Conservation (phyloP, 1,140 invertebrate species). For the Drosophila eugracilis region DNA sequence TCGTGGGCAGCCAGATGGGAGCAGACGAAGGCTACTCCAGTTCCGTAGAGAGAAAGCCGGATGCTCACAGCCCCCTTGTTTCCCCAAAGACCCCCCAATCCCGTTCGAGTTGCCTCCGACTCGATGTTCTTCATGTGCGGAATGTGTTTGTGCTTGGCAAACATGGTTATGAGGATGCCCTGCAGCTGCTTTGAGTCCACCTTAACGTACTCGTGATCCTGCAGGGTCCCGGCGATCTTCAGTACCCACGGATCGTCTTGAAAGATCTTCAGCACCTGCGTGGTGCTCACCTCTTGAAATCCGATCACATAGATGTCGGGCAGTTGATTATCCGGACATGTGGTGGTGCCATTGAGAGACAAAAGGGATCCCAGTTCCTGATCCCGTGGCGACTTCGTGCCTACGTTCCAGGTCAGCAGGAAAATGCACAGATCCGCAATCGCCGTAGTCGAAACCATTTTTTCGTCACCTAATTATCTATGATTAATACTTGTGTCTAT, state of each 20-base stretch:
- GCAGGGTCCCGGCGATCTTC: constrained; percentile 86
- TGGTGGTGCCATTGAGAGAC: constrained; percentile 87
- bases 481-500: constrained; percentile 47
- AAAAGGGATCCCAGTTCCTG: constrained; percentile 89
- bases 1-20: constrained; percentile 95
- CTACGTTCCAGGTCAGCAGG: constrained; percentile 94
- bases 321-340: constrained; percentile 86
- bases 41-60: constrained; percentile 93
- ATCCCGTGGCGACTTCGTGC: constrained; percentile 88
- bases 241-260: constrained; percentile 94
- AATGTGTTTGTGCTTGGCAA: constrained; percentile 91
- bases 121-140: constrained; percentile 92
- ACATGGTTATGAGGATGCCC: constrained; percentile 92
- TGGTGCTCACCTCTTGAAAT: constrained; percentile 94
- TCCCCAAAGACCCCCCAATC: constrained; percentile 94
- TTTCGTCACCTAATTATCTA: constrained; percentile 50
- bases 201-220: constrained; percentile 90
- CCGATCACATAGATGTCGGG: constrained; percentile 94
- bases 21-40: constrained; percentile 94
- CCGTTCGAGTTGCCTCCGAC: constrained; percentile 93
- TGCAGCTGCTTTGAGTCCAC: constrained; percentile 91
- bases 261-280: constrained; percentile 90
- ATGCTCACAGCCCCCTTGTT: constrained; percentile 95
- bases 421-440: constrained; percentile 87
- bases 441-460: constrained; percentile 47